Evolutionary conservation across 2,888 invertebrate genomes (phyloP).

Genomic region (Spilosoma lubricipeda): DNA sequence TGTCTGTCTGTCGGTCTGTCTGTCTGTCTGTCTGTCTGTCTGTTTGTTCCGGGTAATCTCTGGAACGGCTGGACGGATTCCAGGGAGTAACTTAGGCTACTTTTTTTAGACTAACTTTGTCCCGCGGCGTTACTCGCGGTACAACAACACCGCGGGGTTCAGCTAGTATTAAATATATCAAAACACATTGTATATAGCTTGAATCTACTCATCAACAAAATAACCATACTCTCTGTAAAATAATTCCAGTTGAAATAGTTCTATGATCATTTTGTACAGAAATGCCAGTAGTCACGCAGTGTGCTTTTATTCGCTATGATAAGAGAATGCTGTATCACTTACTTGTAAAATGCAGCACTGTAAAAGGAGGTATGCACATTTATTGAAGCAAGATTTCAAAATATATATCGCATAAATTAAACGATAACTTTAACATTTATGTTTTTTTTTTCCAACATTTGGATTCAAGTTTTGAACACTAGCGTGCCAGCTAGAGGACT

Average conservation of each 20-base stretch:
- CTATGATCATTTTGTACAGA: neutral
- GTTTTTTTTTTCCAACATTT: too few relatives aligned
- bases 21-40: too few relatives aligned
- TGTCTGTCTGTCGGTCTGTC: too few relatives aligned
- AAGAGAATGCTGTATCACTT: neutral
- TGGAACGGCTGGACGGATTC: too few relatives aligned
- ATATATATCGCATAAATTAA: neutral
- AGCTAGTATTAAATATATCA: neutral
- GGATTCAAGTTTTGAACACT: neutral
- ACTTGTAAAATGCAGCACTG: neutral
- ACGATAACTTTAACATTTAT: too few relatives aligned
- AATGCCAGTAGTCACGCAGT: neutral
- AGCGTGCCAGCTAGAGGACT: neutral
- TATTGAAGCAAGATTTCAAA: neutral
- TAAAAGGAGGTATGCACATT: neutral
- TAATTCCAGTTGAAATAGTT: slow-evolving; percentile 3
- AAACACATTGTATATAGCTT: too few relatives aligned
- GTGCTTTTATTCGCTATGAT: neutral
- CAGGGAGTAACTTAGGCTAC: too few relatives aligned
- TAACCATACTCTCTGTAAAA: neutral
- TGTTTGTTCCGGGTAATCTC: too few relatives aligned
- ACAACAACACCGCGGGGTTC: too few relatives aligned
- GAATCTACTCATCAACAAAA: neutral
- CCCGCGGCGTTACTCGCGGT: too few relatives aligned
- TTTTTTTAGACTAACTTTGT: too few relatives aligned